A percentile compares a stretch with the other conserved stretches of the same genome.
Evolutionary conservation across 2,888 invertebrate species (phyloP).

Genomic region (Amiota communis): DNA sequence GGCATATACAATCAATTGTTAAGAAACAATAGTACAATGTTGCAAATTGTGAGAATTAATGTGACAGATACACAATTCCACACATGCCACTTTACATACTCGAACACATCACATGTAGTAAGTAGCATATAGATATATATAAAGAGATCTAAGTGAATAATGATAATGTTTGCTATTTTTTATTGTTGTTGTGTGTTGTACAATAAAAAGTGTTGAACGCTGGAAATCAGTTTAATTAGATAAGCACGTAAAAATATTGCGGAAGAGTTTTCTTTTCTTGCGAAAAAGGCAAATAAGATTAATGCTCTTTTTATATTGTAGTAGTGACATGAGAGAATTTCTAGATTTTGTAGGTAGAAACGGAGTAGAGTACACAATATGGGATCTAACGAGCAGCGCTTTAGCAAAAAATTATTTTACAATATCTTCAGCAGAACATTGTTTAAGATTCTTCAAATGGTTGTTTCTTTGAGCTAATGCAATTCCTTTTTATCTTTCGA

Average conservation of each 20-base stretch:
- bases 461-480: too few species aligned
- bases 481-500: too few species aligned
- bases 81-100: slow-evolving; percentile 9
- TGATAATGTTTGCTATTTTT: slow-evolving; percentile 8
- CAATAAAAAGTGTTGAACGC: not conserved
- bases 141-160: slow-evolving; percentile 4
- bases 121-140: not conserved
- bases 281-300: slow-evolving; percentile 10
- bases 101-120: not conserved
- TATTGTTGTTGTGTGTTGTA: too few species aligned
- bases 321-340: not conserved
- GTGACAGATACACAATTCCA: not conserved
- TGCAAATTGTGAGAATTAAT: too few species aligned
- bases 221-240: slow-evolving; percentile 13
- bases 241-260: slow-evolving; percentile 16
- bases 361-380: too few species aligned
- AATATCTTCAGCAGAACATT: too few species aligned
- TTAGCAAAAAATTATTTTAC: too few species aligned
- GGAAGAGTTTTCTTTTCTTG: slow-evolving; percentile 15
- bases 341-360: not conserved
- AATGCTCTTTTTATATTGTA: not conserved
- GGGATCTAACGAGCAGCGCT: too few species aligned
- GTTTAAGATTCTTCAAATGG: too few species aligned
- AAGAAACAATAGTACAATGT: not conserved
- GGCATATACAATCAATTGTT: not conserved